A percentile compares a stretch with the other conserved stretches of the same genome.
phyloP scores from a whole-genome alignment of 2,888 invertebrate genomes.

The Punctoribates punctum region DNA sequence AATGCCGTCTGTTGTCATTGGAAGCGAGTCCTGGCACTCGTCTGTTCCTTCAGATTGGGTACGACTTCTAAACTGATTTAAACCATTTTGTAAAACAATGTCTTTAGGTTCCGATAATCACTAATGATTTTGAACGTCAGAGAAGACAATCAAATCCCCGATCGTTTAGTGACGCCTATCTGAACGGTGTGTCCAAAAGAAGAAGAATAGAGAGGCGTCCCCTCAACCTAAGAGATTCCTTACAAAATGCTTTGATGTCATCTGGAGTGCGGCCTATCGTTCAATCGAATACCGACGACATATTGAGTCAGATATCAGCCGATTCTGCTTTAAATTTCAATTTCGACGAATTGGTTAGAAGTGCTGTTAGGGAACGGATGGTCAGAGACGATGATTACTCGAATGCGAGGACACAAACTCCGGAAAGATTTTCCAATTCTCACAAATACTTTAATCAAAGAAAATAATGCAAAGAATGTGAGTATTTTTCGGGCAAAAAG shows the following conservation, averaged over 20 bases:
- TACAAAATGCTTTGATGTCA: not conserved
- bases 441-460: not conserved
- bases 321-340: not conserved
- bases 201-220: slow-evolving; percentile 41
- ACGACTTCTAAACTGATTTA: not conserved
- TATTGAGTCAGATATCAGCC: not conserved
- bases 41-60: slow-evolving; percentile 42
- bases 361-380: not conserved
- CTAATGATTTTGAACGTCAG: slow-evolving; percentile 72
- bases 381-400: not conserved
- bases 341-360: slow-evolving; percentile 19
- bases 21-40: slow-evolving; percentile 37
- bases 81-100: not conserved
- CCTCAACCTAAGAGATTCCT: slow-evolving; percentile 10
- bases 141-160: slow-evolving; percentile 58
- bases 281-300: not conserved
- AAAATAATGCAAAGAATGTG: not conserved
- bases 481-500: no score
- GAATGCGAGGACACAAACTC: slow-evolving; percentile 2
- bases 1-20: slow-evolving; percentile 6
- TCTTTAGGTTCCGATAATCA: slow-evolving; percentile 79
- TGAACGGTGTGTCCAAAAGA: slow-evolving; percentile 83
- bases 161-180: slow-evolving; percentile 82
- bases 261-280: not conserved
- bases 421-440: not conserved